These are phyloP conservation scores for Ageneiosus marmoratus DNA, from an alignment of 2,113 vertebrate species.

Conservation along the genomic window DNA sequence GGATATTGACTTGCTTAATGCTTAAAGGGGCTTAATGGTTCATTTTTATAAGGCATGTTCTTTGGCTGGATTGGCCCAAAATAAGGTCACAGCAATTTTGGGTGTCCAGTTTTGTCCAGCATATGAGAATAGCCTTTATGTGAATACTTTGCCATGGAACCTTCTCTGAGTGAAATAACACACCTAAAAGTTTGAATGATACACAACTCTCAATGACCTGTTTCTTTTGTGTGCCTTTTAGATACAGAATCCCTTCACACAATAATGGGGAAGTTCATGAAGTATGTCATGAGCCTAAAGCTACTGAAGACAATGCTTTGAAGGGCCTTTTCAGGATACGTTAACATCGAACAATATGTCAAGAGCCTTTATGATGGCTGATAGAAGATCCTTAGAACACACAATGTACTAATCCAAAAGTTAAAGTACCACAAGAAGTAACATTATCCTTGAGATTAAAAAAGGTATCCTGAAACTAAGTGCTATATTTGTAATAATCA, in stretches of 20 bases:
- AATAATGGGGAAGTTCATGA: constrained; percentile 50
- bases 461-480: not conserved
- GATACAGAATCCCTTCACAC: constrained; percentile 46
- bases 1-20: constrained; percentile 16
- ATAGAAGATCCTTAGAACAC: constrained; percentile 45
- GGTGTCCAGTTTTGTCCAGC: constrained; percentile 45
- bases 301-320: constrained; percentile 44
- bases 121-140: constrained; percentile 55
- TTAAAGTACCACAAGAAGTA: constrained; percentile 14
- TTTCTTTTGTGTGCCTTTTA: constrained; percentile 53
- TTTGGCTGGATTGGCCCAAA: constrained; percentile 56
- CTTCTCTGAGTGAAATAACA: constrained; percentile 60
- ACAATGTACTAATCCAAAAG: constrained; percentile 23
- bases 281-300: constrained; percentile 50
- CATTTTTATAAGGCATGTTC: constrained; percentile 56
- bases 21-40: not conserved
- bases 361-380: constrained; percentile 40
- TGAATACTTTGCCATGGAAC: constrained; percentile 44
- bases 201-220: constrained; percentile 51
- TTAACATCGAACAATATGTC: constrained; percentile 44
- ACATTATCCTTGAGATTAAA: constrained; percentile 9
- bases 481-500: not conserved
- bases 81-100: constrained; percentile 60
- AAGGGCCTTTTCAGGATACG: constrained; percentile 37
- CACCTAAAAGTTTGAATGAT: constrained; percentile 48